phyloP scores from a whole-genome alignment of 2,888 invertebrate genomes.

The Campopleginae sp. region DNA sequence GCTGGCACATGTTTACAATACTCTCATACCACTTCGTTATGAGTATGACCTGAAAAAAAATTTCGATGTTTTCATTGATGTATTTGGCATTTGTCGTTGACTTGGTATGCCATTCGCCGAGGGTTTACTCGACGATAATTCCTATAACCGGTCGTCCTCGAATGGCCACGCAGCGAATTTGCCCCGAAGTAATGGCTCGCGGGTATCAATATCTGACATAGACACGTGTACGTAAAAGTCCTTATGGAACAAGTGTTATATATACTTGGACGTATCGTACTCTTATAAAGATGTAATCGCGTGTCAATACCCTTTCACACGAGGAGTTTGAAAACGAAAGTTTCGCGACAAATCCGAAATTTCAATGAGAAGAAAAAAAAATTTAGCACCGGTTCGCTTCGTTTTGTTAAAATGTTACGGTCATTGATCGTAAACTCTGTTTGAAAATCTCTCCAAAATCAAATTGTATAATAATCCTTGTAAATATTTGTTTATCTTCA shows the following conservation, averaged over 20 bases:
- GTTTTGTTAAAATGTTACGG: background rate
- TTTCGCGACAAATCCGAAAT: background rate
- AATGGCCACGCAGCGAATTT: constrained; percentile 33
- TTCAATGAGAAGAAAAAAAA: background rate
- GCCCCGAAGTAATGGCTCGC: constrained; percentile 33
- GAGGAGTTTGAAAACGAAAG: background rate
- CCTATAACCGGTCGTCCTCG: constrained; percentile 59
- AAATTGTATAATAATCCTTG: background rate
- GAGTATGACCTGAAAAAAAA: constrained; percentile 20
- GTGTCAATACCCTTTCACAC: background rate
- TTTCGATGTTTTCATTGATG: constrained; percentile 17
- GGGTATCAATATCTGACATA: constrained; percentile 23
- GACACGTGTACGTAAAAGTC: constrained; percentile 9
- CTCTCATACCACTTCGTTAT: constrained; percentile 24
- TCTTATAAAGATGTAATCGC: background rate
- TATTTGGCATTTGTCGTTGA: constrained; percentile 38
- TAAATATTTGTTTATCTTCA: background rate
- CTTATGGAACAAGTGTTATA: constrained; percentile 1
- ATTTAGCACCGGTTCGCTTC: background rate
- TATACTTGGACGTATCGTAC: background rate
- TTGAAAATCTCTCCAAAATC: background rate
- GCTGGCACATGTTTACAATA: background rate
- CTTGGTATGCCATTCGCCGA: constrained; percentile 34
- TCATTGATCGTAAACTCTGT: background rate
- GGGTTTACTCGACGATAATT: constrained; percentile 42